Conservation (phyloP, 2,113 vertebrate species). For the Siphamia tubifer region DNA sequence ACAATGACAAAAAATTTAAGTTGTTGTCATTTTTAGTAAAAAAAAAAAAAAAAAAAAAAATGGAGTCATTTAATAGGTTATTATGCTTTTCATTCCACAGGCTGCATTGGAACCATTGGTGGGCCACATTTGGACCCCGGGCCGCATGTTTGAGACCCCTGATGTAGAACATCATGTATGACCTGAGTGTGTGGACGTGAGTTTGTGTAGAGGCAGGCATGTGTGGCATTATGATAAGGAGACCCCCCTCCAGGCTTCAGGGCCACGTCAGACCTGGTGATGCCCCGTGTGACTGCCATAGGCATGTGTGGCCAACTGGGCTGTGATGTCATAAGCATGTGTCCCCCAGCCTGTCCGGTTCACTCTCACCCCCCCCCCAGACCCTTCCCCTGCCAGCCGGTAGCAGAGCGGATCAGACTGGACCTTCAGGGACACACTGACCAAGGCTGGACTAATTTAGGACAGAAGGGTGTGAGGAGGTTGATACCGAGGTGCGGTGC, state of each 20-base stretch:
- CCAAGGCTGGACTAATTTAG: conserved; percentile 33
- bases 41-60: too few species aligned
- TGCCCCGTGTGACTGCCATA: conserved; percentile 73
- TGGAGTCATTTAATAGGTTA: too few species aligned
- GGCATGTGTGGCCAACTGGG: conserved; percentile 49
- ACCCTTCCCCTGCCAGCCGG: not conserved
- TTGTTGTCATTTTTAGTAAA: too few species aligned
- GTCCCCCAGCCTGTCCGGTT: too few species aligned
- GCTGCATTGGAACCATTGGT: too few species aligned
- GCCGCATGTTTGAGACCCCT: too few species aligned
- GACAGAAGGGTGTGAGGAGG: not conserved
- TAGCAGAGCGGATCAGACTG: conserved; percentile 53
- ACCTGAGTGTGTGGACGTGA: too few species aligned
- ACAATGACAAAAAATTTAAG: too few species aligned
- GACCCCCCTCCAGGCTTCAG: conserved; percentile 18
- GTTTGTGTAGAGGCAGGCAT: too few species aligned
- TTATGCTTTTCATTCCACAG: too few species aligned
- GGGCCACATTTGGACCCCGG: too few species aligned
- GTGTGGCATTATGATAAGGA: not conserved
- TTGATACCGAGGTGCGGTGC: not conserved
- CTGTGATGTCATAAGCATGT: conserved; percentile 67
- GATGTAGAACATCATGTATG: too few species aligned
- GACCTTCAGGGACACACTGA: conserved; percentile 30
- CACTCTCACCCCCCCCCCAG: not conserved
- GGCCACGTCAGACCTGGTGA: conserved; percentile 56